phyloP scores from a whole-genome alignment of 2,113 vertebrate genomes.

The Indicator indicator region DNA sequence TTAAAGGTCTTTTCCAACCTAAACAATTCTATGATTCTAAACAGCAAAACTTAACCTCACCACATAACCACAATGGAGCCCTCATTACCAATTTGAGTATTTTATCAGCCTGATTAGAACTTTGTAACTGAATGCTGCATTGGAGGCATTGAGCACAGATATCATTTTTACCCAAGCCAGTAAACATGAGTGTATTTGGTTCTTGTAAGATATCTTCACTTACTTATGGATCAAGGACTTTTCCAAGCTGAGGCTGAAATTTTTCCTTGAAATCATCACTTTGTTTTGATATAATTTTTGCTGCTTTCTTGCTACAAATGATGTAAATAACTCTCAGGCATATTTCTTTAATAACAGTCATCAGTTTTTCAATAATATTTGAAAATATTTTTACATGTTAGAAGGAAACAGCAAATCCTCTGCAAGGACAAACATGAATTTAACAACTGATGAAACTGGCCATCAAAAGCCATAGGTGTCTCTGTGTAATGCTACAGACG shows the following conservation, averaged over 20 bases:
- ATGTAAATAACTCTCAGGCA: background rate
- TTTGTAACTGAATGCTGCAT: background rate
- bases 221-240: conserved; percentile 78
- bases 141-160: background rate
- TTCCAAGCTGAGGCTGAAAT: conserved; percentile 76
- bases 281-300: conserved; percentile 75
- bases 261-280: conserved; percentile 82
- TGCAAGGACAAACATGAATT: background rate
- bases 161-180: background rate
- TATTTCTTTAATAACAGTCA: background rate
- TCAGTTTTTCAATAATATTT: background rate
- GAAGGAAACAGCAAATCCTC: background rate
- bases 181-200: background rate
- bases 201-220: background rate
- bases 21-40: background rate
- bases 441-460: background rate
- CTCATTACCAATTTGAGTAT: background rate
- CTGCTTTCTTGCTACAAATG: conserved; percentile 75
- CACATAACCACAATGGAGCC: background rate
- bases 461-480: background rate
- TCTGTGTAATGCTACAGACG: background rate
- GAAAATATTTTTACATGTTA: background rate
- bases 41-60: background rate
- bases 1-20: too few species aligned
- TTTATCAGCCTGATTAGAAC: background rate